Base-by-base conservation (phyloP, 2,888 invertebrate genomes). In the Gandaritis pyraliata region DNA sequence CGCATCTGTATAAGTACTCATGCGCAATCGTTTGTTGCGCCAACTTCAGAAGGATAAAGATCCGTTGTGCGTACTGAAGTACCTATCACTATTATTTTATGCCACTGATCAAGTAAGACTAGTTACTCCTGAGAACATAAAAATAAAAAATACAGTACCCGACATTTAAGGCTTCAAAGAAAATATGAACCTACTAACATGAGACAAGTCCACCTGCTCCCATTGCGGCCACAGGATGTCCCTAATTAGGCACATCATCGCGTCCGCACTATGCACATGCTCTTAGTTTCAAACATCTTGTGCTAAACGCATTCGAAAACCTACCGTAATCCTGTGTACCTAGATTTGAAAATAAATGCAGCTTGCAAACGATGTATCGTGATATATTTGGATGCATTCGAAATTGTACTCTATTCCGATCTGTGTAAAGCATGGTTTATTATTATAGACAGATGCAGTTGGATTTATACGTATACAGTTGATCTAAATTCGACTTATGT, bases 181-280 rank as follows among this genome's bases (percentile, higher is more conserved):
- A 15, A 13, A 41, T 47, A 52, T 6, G 5, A 5, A 23, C 52
- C 16, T 38, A 13, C 46, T 47, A 30, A 52, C 18, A 18, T 11
- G 43, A 46, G 53, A 38, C 13, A 12, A 23, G 13, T 23, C 58
- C 67, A 69, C 64, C 61, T 68, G 66, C 55, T 60, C 52, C 39
- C 50, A 48, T 47, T 47, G 30, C 56, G 71, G 65, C 65, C 67
- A 72, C 74, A 73, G 74, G 74, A 76, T 74, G 69, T 46, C 8
- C 30, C 58, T 71, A 73, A 76, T 74, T 74, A 73, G 49, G 47
- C 66, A 64, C 69, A 55, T 72, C 69, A 66, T 65, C 64, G 64
- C 66, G 58, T 64, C 64, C 62, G 41, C 70, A 56, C 61, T 61
- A 56, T 67, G 69, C 63, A 68, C 66, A 69, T 71, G 29, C 52